Percentiles rank a stretch among this genome's conserved stretches.
Evolutionary conservation across 2,888 invertebrate species (phyloP).

Genomic region (Brenthis hecate): DNA sequence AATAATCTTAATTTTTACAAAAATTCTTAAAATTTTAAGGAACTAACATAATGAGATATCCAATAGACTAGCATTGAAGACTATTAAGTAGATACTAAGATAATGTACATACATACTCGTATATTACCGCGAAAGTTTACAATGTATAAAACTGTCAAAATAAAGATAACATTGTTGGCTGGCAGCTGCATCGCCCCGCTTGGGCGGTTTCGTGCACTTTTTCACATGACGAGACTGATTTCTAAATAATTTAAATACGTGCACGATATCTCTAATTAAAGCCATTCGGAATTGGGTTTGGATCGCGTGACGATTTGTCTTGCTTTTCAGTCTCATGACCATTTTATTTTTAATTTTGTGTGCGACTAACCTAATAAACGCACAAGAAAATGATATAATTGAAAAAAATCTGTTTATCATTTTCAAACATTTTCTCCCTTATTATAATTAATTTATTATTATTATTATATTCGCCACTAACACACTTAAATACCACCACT

Average conservation of each 20-base stretch:
- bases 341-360: slow-evolving; percentile 34
- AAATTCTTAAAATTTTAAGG: too few relatives aligned
- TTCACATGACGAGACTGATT: slow-evolving; percentile 75
- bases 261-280: slow-evolving; percentile 70
- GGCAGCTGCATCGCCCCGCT: slow-evolving; percentile 56
- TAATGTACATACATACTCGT: neutral
- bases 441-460: neutral
- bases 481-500: slow-evolving; percentile 1
- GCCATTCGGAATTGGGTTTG: slow-evolving; percentile 66
- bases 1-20: too few relatives aligned
- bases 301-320: slow-evolving; percentile 57
- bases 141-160: slow-evolving; percentile 30
- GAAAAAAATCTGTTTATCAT: slow-evolving; percentile 11
- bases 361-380: slow-evolving; percentile 36
- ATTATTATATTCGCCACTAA: neutral
- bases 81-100: too few relatives aligned
- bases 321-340: slow-evolving; percentile 37
- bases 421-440: neutral
- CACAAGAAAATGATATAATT: slow-evolving; percentile 1
- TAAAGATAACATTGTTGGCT: slow-evolving; percentile 27
- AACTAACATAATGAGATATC: too few relatives aligned
- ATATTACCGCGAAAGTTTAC: slow-evolving; percentile 21
- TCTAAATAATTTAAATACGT: slow-evolving; percentile 81
- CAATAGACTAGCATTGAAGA: too few relatives aligned
- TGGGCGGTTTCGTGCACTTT: slow-evolving; percentile 76